Base-by-base conservation (phyloP, 2,797 vertebrate genomes). In the Gymnocypris eckloni region DNA sequence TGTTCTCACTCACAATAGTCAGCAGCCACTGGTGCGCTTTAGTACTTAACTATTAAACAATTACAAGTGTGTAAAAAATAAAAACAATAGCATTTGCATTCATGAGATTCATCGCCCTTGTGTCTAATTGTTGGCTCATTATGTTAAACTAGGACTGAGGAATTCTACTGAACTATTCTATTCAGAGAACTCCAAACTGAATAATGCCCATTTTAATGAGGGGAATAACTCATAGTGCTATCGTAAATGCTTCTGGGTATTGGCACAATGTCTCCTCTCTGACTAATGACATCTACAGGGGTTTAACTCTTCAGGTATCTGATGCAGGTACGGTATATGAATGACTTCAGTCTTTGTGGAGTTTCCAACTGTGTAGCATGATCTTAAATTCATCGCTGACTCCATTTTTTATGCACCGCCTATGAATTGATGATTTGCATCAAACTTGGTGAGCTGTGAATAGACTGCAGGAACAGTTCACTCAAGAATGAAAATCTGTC, bases 181-280 rank as follows among this genome's bases (percentile, higher is more conserved):
- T 78, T 72, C 76, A 72, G 85, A 83, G 83, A 86, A 81, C 56
- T 69, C 71, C n/a, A 48, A 76, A 43, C 83, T 87, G 75, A 87
- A 87, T 86, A 85, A 89, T 87, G 86, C 37, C 52, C 20, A 50
- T 86, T 90, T 88, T 87, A 90, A 89, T 87, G 84, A 90, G 78
- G 37, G 50, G 41, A 86, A 84, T 86, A 87, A 87, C 82, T 87
- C 67, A 61, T 28, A 64, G 45, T 28, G 28, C 59, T 43, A 78
- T 85, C 37, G 79, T 86, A 85, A 86, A 90, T 89, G 81, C 81
- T 70, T 79, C 78, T 81, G 82, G 81, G 54, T 67, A 66, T 81
- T 87, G 84, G 86, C 79, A 86, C 48, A 54, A 82, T 78, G 81
- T 86, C 82, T 56, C 45, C 66, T 39, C 82, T 84, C 86, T 82